Conservation (phyloP, 2,888 invertebrate species). For the Philereme transversata region DNA sequence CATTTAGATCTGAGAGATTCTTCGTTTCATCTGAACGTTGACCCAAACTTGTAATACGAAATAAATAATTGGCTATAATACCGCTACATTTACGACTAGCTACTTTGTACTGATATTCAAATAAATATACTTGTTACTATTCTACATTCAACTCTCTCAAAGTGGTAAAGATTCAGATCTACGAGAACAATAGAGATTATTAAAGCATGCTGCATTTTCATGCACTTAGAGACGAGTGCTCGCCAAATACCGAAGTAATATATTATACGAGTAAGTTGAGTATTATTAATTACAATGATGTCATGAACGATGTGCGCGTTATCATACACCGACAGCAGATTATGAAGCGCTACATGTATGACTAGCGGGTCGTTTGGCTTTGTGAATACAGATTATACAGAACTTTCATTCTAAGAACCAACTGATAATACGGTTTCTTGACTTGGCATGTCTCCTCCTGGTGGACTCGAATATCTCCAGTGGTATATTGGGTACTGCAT, state of each 20-base stretch:
- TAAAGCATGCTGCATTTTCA: slow-evolving; percentile 70
- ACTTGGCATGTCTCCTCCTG: slow-evolving; percentile 81
- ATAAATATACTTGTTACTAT: slow-evolving; percentile 37
- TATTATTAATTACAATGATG: slow-evolving; percentile 58
- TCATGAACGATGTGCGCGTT: slow-evolving; percentile 53
- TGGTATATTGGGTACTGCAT: slow-evolving; percentile 84
- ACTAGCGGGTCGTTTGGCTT: slow-evolving; percentile 74
- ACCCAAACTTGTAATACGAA: slow-evolving; percentile 29
- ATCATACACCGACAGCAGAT: slow-evolving; percentile 60
- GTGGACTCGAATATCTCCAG: slow-evolving; percentile 84
- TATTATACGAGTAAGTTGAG: slow-evolving; percentile 55
- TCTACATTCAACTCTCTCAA: slow-evolving; percentile 32
- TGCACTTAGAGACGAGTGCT: slow-evolving; percentile 65
- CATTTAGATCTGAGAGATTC: slow-evolving; percentile 30
- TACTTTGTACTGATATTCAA: slow-evolving; percentile 70
- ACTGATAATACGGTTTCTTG: slow-evolving; percentile 84
- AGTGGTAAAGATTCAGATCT: slow-evolving; percentile 55
- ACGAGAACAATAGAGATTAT: slow-evolving; percentile 54
- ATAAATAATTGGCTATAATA: slow-evolving; percentile 43
- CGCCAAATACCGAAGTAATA: slow-evolving; percentile 50
- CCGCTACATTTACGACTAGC: slow-evolving; percentile 64
- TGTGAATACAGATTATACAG: slow-evolving; percentile 62
- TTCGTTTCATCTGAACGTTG: slow-evolving; percentile 41
- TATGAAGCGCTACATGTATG: slow-evolving; percentile 70
- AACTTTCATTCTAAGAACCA: slow-evolving; percentile 81